These are phyloP conservation scores for Schizaphis graminum DNA, from an alignment of 2,888 invertebrate species.

Conservation along the genomic window DNA sequence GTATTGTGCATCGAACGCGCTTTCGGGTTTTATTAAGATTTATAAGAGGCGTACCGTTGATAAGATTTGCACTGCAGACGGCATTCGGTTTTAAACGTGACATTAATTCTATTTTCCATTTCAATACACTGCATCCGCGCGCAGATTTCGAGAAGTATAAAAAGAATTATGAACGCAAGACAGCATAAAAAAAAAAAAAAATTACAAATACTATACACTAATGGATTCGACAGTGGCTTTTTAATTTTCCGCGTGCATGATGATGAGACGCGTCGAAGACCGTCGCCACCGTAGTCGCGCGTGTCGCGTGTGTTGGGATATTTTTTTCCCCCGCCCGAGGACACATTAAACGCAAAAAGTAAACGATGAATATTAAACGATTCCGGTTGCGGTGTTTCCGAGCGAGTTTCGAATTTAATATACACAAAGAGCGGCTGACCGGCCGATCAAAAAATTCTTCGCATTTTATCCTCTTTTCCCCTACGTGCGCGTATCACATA, in stretches of 20 bases:
- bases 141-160: background rate
- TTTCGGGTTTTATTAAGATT: background rate
- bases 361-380: slow-evolving; percentile 43
- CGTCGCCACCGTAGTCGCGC: background rate
- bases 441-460: slow-evolving; percentile 54
- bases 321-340: background rate
- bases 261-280: background rate
- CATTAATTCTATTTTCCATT: background rate
- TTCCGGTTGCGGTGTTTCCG: background rate
- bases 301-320: background rate
- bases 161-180: background rate
- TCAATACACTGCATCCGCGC: background rate
- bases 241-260: background rate
- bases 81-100: background rate
- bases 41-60: background rate
- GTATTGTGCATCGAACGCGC: background rate
- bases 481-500: background rate
- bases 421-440: slow-evolving; percentile 36
- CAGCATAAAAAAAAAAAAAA: background rate
- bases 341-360: background rate
- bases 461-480: slow-evolving; percentile 17
- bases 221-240: background rate
- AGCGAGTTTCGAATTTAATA: slow-evolving; percentile 38
- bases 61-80: background rate
- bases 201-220: background rate